phyloP scores from a whole-genome alignment of 2,797 vertebrate genomes.

The Anas acuta region DNA sequence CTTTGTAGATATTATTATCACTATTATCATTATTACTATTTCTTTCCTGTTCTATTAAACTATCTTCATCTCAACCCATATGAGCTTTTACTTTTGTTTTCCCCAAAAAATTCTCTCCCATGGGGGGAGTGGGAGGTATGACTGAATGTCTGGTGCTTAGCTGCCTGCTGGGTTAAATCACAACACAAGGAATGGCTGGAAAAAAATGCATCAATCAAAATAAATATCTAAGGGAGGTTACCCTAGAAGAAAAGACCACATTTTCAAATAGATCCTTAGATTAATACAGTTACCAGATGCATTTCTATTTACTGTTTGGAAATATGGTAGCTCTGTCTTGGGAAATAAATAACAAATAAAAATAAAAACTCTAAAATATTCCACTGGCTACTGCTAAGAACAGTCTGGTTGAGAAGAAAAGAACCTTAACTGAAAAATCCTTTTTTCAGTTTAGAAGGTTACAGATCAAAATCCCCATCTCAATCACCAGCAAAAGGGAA shows the following conservation, averaged over 20 bases:
- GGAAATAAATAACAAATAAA: background rate
- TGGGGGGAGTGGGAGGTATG: too few species aligned
- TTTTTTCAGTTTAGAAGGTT: background rate
- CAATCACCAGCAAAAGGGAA: background rate
- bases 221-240: slow-evolving; percentile 56
- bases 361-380: background rate
- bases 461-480: background rate
- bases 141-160: too few species aligned
- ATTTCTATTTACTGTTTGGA: background rate
- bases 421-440: background rate
- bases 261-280: slow-evolving; percentile 32
- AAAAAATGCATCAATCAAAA: slow-evolving; percentile 40
- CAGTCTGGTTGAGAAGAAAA: background rate
- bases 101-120: too few species aligned
- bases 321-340: background rate
- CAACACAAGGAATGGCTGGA: background rate
- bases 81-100: too few species aligned
- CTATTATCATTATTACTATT: too few species aligned
- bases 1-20: too few species aligned
- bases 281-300: background rate
- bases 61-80: too few species aligned
- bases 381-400: background rate
- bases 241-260: slow-evolving; percentile 42
- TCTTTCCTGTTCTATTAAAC: too few species aligned
- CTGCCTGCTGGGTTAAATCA: too few species aligned